Evolutionary conservation across 2,797 vertebrate genomes (phyloP).

Genomic region (Microcaecilia unicolor): DNA sequence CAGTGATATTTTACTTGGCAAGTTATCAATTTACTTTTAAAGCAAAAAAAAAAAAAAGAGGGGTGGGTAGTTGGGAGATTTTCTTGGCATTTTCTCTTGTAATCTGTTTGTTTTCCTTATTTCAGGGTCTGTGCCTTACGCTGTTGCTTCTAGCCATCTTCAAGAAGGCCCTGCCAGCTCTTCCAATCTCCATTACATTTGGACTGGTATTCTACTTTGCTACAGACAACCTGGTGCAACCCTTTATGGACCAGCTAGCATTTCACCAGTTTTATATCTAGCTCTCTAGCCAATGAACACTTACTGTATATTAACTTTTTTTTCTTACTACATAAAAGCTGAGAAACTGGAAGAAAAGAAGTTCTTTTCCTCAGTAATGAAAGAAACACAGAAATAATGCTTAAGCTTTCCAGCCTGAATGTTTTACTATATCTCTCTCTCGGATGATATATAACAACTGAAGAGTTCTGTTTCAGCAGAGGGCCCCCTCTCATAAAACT

Average conservation of each 20-base stretch:
- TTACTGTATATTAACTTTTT: too few species aligned
- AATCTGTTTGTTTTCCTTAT: too few species aligned
- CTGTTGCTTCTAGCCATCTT: slow-evolving; percentile 95
- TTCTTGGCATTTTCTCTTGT: background rate
- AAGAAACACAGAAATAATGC: slow-evolving; percentile 16
- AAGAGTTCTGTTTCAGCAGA: slow-evolving; percentile 5
- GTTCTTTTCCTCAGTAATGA: slow-evolving; percentile 28
- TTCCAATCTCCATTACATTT: slow-evolving; percentile 96
- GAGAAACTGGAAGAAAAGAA: slow-evolving; percentile 18
- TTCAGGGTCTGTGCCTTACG: slow-evolving; percentile 92
- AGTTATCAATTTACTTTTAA: too few species aligned
- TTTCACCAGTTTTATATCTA: slow-evolving; percentile 97
- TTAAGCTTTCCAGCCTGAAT: slow-evolving; percentile 32
- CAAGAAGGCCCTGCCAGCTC: slow-evolving; percentile 94
- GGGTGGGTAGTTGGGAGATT: too few species aligned
- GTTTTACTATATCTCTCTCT: slow-evolving; percentile 26
- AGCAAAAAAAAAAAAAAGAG: background rate
- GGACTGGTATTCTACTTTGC: slow-evolving; percentile 97
- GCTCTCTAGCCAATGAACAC: slow-evolving; percentile 27
- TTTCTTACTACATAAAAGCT: slow-evolving; percentile 36
- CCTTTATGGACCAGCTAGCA: slow-evolving; percentile 94
- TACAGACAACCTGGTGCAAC: slow-evolving; percentile 92
- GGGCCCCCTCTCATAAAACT: too few species aligned
- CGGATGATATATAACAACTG: slow-evolving; percentile 21
- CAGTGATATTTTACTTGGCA: too few species aligned